Conservation (phyloP, 2,113 vertebrate species). For the Lates calcarifer region DNA sequence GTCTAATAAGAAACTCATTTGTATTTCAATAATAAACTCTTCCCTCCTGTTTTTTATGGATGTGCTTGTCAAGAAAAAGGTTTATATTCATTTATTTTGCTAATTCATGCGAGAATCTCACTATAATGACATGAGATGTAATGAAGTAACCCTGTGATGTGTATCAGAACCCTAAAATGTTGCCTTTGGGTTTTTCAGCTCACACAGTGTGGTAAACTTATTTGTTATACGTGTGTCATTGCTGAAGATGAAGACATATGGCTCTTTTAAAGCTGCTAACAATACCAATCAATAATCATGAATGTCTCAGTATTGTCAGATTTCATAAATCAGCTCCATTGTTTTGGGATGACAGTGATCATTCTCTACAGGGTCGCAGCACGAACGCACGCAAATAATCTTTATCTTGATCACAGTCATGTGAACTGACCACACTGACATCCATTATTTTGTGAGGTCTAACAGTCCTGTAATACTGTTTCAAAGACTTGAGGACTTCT, state of each 20-base stretch:
- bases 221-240: slow-evolving; percentile 84
- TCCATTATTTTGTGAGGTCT: slow-evolving; percentile 56
- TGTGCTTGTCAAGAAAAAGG: slow-evolving; percentile 76
- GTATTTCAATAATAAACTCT: slow-evolving; percentile 66
- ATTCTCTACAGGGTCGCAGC: slow-evolving; percentile 78
- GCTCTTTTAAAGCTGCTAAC: slow-evolving; percentile 87
- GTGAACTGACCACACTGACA: slow-evolving; percentile 69
- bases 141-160: slow-evolving; percentile 78
- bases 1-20: slow-evolving; percentile 73
- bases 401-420: slow-evolving; percentile 72
- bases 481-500: slow-evolving; percentile 14
- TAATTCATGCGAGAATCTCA: slow-evolving; percentile 76
- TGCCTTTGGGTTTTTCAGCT: slow-evolving; percentile 74
- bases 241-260: slow-evolving; percentile 86
- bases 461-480: slow-evolving; percentile 7
- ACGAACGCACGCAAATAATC: slow-evolving; percentile 74
- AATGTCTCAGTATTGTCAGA: slow-evolving; percentile 85
- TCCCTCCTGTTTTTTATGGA: slow-evolving; percentile 72
- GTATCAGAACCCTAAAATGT: slow-evolving; percentile 73
- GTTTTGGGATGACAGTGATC: slow-evolving; percentile 84
- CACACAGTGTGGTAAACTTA: slow-evolving; percentile 79
- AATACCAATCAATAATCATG: slow-evolving; percentile 90
- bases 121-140: slow-evolving; percentile 73
- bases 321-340: slow-evolving; percentile 87
- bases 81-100: slow-evolving; percentile 79